A percentile compares a stretch with the other conserved stretches of the same genome.
phyloP scores from a whole-genome alignment of 2,888 invertebrate species.

The Spilarctia lutea region DNA sequence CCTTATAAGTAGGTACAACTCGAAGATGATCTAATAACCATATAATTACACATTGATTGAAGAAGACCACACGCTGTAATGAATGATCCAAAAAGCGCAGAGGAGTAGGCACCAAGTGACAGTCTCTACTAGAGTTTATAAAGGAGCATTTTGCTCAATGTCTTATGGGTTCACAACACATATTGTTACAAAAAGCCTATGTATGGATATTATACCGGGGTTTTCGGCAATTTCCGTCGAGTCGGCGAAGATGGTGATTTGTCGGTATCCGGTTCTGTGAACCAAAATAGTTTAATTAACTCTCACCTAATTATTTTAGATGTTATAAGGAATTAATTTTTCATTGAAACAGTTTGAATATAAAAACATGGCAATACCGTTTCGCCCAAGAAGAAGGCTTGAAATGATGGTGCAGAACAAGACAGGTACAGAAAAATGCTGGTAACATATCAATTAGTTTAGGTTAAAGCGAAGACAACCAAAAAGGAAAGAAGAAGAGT shows the following conservation, averaged over 20 bases:
- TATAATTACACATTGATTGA: slow-evolving; percentile 60
- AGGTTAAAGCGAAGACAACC: slow-evolving; percentile 46
- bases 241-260: slow-evolving; percentile 96
- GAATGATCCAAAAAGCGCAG: slow-evolving; percentile 77
- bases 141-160: slow-evolving; percentile 75
- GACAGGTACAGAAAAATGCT: slow-evolving; percentile 50
- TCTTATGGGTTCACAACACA: slow-evolving; percentile 86
- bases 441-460: slow-evolving; percentile 48
- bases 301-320: slow-evolving; percentile 41
- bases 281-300: slow-evolving; percentile 75
- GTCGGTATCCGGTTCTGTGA: slow-evolving; percentile 93
- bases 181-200: slow-evolving; percentile 86
- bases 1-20: slow-evolving; percentile 26
- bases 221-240: slow-evolving; percentile 98
- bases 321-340: slow-evolving; percentile 20
- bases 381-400: slow-evolving; percentile 57
- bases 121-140: slow-evolving; percentile 82
- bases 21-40: slow-evolving; percentile 68
- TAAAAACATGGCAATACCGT: slow-evolving; percentile 54
- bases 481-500: slow-evolving; percentile 25
- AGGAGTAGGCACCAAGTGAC: slow-evolving; percentile 85
- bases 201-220: slow-evolving; percentile 95
- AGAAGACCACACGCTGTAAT: slow-evolving; percentile 64
- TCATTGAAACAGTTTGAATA: slow-evolving; percentile 31
- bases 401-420: slow-evolving; percentile 55